Percentiles rank a stretch among this genome's conserved stretches.
Evolutionary conservation across 2,113 vertebrate genomes (phyloP).

Genomic region (Centropus bengalensis): DNA sequence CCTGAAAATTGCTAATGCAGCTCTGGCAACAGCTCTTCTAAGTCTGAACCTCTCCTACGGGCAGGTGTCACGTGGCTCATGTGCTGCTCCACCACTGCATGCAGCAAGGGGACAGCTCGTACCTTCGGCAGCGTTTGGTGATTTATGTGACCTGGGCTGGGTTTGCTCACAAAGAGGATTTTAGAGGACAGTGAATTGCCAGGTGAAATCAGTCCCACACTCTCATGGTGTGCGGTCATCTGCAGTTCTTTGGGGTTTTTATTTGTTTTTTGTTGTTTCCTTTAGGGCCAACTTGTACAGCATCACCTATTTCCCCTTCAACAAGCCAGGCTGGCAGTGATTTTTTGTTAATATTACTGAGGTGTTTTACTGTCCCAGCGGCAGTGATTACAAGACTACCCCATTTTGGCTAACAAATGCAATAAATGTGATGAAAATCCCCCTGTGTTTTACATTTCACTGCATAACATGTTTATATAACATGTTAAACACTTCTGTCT

Average conservation of each 20-base stretch:
- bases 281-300: not conserved
- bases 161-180: not conserved
- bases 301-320: not conserved
- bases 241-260: not conserved
- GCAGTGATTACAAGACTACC: conserved; percentile 53
- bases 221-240: fast-evolving
- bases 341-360: conserved; percentile 48
- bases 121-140: fast-evolving
- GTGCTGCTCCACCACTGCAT: not conserved
- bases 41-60: not conserved
- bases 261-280: not conserved
- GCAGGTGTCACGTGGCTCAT: fast-evolving
- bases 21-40: fast-evolving
- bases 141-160: not conserved
- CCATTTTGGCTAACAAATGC: conserved; percentile 71
- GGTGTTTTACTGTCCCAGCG: conserved; percentile 54
- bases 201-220: not conserved
- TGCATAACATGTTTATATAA: conserved; percentile 74
- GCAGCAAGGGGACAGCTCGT: not conserved
- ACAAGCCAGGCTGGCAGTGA: conserved; percentile 9
- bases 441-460: conserved; percentile 73
- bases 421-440: conserved; percentile 73
- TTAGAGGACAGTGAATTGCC: not conserved
- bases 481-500: conserved; percentile 70
- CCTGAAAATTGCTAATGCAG: not conserved